Evolutionary conservation across 2,888 invertebrate genomes (phyloP), one percentile per base, ranked within the genome.

Genomic region (Hesperia comma): DNA sequence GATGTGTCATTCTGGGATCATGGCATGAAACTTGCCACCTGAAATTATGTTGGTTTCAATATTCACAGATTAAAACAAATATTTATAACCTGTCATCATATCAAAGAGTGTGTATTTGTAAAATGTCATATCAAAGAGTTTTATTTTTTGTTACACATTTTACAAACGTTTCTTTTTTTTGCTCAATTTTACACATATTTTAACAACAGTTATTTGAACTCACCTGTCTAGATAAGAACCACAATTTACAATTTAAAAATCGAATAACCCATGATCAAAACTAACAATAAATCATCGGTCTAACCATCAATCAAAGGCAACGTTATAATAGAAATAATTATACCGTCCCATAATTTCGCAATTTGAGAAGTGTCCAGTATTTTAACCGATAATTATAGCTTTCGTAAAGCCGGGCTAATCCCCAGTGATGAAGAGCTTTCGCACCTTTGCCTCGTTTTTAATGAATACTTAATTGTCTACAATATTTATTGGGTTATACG

Each of bases 261-360:
- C 14, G 32, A 19, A 51, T 40, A 58, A 53, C 41, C 64, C 40
- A 58, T 64, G 51, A 63, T 64, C 58, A 68, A 63, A 63, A 69
- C 76, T 75, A 78, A 78, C 77, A 72, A 85, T 86, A 82, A 80
- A 85, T 86, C 84, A 86, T 79, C 71, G 71, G 72, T 72, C 70
- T 68, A 72, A 72, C 74, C 72, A 79, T 77, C 75, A 78, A 80
- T 78, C 77, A 73, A 75, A 78, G 75, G 67, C 49, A 62, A 43
- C 15, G 40, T 46, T 69, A 70, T 72, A 66, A 68, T 70, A 71
- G 71, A 66, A 78, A 76, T 79, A 70, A 72, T 72, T 68, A 74
- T 66, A 60, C 21, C 60, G 61, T 68, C 61, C 63, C 57, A 63
- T 70, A 76, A 76, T 73, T 71, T 73, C 66, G 72, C 70, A 71